Base-by-base conservation (phyloP, 1,140 invertebrate species). In the Lysiphlebus fabarum region DNA sequence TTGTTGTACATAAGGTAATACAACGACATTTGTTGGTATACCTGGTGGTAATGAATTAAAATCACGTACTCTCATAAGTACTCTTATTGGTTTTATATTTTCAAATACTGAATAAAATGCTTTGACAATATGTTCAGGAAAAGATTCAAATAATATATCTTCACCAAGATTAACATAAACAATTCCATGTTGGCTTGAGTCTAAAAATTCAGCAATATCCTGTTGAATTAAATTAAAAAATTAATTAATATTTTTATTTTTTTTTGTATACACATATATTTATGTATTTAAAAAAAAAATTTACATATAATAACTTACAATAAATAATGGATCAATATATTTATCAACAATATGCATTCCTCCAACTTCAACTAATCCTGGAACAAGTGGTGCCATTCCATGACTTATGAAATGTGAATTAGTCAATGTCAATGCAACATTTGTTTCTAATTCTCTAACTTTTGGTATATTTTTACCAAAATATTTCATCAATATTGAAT, bases 341-440 rank as follows among this genome's bases (percentile, higher is more conserved):
- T 44, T 48, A n/a, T 60, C 55, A 6, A 62, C 58, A 26, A 74
- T 65, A 61, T 76, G 73, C 50, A 75, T 62, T 38, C 72, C 75
- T 7, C 71, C 75, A n/a, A 76, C 69, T 62, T 76, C 71, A n/a
- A 78, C 61, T 6, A 72, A 59, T 54, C 67, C 67, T 14, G 75
- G 75, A 42, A 66, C 48, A 26, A 70, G 42, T 5, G 72, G 69
- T 40, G 67, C 55, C 6, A 60, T 70, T 5, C 76, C 73, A 57
- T 79, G 79, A 4, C 83, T 53, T 4, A 75, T 70, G 47, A 80
- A 79, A 70, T 87, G 82, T n/a, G 76, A 74, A 69, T 87, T 87
- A 0, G 80, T 70, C n/a, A 87, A 65, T 7, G 85, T 60, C 40
- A 87, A 62, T 38, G 80, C 80, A 11, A 81, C 62, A 41, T 79